These are phyloP conservation scores for Casuarius casuarius DNA, from an alignment of 2,113 vertebrate species.

Conservation along the genomic window DNA sequence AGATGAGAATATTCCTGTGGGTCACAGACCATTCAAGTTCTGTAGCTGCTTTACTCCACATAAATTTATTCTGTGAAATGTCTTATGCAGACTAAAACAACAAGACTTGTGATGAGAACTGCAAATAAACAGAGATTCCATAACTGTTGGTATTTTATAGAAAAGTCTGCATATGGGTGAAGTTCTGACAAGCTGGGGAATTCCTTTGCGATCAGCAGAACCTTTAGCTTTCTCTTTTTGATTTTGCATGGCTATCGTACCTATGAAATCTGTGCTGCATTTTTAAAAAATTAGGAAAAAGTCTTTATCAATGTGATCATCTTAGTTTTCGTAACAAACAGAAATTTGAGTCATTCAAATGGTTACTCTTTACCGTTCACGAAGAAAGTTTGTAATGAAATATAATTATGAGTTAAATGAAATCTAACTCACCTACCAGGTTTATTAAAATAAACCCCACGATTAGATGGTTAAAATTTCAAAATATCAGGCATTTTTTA, in stretches of 20 bases:
- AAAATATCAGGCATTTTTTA: not conserved
- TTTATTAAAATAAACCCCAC: not conserved
- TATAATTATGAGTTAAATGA: not conserved
- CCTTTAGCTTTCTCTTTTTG: not conserved
- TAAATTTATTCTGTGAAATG: not conserved
- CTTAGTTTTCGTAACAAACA: fast-evolving
- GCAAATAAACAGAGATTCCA: not conserved
- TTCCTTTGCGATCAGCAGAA: not conserved
- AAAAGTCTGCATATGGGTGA: not conserved
- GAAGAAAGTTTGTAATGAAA: not conserved
- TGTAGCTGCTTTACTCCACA: not conserved
- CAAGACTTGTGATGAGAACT: not conserved
- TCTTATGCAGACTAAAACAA: not conserved
- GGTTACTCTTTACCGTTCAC: not conserved
- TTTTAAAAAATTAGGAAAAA: not conserved
- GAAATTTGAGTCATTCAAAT: not conserved
- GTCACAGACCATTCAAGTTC: constrained; percentile 3
- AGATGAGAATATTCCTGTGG: not conserved
- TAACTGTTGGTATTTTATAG: not conserved
- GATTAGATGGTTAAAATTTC: not conserved
- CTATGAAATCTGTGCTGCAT: fast-evolving
- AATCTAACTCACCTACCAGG: fast-evolving
- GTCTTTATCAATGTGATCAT: not conserved
- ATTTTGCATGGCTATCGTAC: not conserved
- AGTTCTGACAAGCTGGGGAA: not conserved